Base-by-base conservation (phyloP, 2,113 vertebrate species). In the Laticauda colubrina region DNA sequence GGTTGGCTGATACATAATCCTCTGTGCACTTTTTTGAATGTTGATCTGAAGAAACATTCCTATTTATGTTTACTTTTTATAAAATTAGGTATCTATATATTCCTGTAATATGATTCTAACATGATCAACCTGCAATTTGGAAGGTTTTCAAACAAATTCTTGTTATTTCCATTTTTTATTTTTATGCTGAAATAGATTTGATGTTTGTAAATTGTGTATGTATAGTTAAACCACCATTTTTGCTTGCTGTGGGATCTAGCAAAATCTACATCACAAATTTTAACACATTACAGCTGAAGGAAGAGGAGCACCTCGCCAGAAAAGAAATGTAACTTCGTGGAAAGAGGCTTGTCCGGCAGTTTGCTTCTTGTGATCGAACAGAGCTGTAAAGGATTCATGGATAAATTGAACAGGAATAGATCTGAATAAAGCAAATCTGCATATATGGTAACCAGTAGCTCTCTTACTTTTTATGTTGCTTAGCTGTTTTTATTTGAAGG, bases 251-350 rank as follows among this genome's bases (percentile, higher is more conserved):
- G 98, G 98, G 98, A 97, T 98, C 98, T 99, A 98, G 98, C 99
- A 99, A 99, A 99, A 98, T 98, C 99, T 99, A 98, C 99, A 99
- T 98, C 99, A 99, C 99, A 98, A 99, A 97, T 99, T 99, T 99
- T 99, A 98, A 99, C 98, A 99, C 99, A 97, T 99, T 99, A 99
- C 99, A 99, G 99, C 98, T 99, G 97, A 99, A 98, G 98, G 98
- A 98, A 98, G 99, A 99, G 98, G 98, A 98, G 96, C 98, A 97
- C 97, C 98, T 95, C 97, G 97, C 97, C 98, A 97, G 97, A 98
- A 97, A 98, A 97, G 97, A 97, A 96, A 97, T 96, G 96, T 95
- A 91, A 97, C 98, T 98, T 98, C 97, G 97, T 97, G 97, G 96
- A 97, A 98, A 95, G 97, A 97, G 96, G 97, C 97, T 98, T 98